Evolutionary conservation across 2,797 vertebrate species (phyloP), one percentile per base, ranked within the genome.

Genomic region (Poecilia picta): DNA sequence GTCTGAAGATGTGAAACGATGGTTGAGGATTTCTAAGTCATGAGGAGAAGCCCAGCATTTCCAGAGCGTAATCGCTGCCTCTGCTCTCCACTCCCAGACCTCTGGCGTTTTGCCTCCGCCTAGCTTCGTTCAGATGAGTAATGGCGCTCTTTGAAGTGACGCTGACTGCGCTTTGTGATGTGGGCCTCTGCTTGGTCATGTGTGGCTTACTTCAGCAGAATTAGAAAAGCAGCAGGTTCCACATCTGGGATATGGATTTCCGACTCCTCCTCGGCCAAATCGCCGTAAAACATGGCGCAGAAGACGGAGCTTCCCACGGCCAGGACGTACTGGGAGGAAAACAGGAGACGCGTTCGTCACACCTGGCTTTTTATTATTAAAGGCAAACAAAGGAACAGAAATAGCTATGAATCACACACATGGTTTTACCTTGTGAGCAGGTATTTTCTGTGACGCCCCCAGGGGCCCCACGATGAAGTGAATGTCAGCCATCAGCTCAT

Each of bases 281-380:
- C 98, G 7, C 98, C 97, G 43, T 99, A 99, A 94, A 99, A 99
- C 98, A 99, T 99, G 93, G 98, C 98, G 49, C 98, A 98, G 95
- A 99, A 99, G 91, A 99, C 98, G 0, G 98, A 99, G 95, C 98
- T 99, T 74, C 98, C 98, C 68, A 99, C 98, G 11, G 98, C 98
- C 95, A 99, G 91, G 87, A 99, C 98, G 8, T 99, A 99, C 98
- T 99, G 95, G 55, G 28, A 39, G 43, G 82, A 87, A 53, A 16
- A 84, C 66, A 72, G 90, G 71, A 92, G 72, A 87, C 47, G 85
- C 81, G 75, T 55, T 73, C 74, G 82, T 46, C 49, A 82, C 75
- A 46, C 75, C 78, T 53, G 62, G 51, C 51, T 81, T 73, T 28
- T 75, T 25, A 43, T 79, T 3, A 23, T 73, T 3, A 28, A 88